Evolutionary conservation across 2,113 vertebrate species (phyloP).

Genomic region (Caranx melampygus): DNA sequence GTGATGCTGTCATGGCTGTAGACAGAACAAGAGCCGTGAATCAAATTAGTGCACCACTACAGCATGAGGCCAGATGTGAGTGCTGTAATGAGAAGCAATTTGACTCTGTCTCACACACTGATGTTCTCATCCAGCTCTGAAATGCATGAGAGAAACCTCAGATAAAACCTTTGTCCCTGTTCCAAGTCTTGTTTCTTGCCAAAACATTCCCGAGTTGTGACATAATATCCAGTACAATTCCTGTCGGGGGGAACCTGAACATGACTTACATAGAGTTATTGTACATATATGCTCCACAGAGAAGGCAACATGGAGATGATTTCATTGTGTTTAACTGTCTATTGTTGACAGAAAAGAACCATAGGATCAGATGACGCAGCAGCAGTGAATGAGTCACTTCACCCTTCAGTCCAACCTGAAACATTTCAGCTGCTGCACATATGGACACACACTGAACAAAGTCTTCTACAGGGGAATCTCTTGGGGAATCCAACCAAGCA

Average conservation of each 20-base stretch:
- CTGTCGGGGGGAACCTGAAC: slow-evolving; percentile 56
- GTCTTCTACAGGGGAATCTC: background rate
- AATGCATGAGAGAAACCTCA: slow-evolving; percentile 41
- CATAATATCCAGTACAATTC: slow-evolving; percentile 50
- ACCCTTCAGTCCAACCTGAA: slow-evolving; percentile 2
- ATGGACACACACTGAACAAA: background rate
- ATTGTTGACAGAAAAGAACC: background rate
- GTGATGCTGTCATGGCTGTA: slow-evolving; percentile 9
- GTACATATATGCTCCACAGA: slow-evolving; percentile 8
- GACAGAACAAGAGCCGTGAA: slow-evolving; percentile 16
- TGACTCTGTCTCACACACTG: slow-evolving; percentile 6
- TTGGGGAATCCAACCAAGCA: too few relatives aligned
- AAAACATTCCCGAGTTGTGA: slow-evolving; percentile 73
- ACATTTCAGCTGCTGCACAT: background rate
- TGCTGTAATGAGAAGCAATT: slow-evolving; percentile 44
- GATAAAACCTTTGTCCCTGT: slow-evolving; percentile 43
- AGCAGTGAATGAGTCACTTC: background rate
- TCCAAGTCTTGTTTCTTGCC: slow-evolving; percentile 50
- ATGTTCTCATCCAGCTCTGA: slow-evolving; percentile 53
- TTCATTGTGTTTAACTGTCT: background rate
- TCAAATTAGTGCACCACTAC: slow-evolving; percentile 18
- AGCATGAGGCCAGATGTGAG: slow-evolving; percentile 50
- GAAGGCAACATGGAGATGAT: background rate
- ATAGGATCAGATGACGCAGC: background rate
- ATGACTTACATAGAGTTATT: background rate